phyloP scores from a whole-genome alignment of 2,888 invertebrate genomes.

The Gandaritis pyraliata region DNA sequence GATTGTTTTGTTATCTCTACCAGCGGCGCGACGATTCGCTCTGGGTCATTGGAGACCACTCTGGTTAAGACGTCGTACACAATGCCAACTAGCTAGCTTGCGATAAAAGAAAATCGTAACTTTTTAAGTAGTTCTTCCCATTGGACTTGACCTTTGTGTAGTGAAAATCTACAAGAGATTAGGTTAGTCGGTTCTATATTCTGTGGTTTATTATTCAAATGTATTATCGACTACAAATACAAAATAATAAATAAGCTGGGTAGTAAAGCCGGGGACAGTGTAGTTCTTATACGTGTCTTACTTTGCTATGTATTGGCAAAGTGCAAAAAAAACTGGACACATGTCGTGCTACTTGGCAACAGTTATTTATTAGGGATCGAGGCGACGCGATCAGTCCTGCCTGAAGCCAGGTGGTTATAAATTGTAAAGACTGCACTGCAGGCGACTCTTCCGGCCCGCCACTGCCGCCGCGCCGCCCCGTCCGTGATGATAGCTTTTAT shows the following conservation, averaged over 20 bases:
- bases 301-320: slow-evolving; percentile 16
- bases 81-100: slow-evolving; percentile 22
- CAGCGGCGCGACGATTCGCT: slow-evolving; percentile 50
- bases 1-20: slow-evolving; percentile 73
- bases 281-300: not conserved
- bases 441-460: slow-evolving; percentile 45
- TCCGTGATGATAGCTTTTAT: slow-evolving; percentile 2
- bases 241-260: not conserved
- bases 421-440: slow-evolving; percentile 66
- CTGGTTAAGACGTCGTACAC: slow-evolving; percentile 18
- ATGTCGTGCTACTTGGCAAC: slow-evolving; percentile 53
- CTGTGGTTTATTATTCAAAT: too few species aligned
- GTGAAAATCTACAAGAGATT: slow-evolving; percentile 9
- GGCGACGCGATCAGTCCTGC: slow-evolving; percentile 65
- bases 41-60: slow-evolving; percentile 34
- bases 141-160: slow-evolving; percentile 25
- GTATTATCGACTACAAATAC: too few species aligned
- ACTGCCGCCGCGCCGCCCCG: too few species aligned
- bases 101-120: slow-evolving; percentile 26
- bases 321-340: slow-evolving; percentile 53
- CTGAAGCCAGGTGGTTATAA: slow-evolving; percentile 60
- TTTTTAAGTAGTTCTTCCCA: slow-evolving; percentile 27
- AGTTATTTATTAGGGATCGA: slow-evolving; percentile 75
- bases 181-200: too few species aligned
- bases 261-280: not conserved